phyloP scores from a whole-genome alignment of 2,797 vertebrate species.

The Siniperca undulata region DNA sequence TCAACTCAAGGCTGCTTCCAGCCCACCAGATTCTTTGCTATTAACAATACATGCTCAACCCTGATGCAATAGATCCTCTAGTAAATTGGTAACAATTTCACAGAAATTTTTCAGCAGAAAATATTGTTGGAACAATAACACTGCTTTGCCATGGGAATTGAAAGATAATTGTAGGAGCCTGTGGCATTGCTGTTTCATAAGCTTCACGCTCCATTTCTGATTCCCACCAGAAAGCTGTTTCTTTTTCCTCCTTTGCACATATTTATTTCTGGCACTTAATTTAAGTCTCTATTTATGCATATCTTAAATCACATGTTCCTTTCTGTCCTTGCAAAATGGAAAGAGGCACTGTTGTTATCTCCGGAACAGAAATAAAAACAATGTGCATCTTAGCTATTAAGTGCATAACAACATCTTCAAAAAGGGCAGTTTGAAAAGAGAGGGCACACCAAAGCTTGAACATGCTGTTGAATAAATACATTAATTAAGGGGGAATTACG shows the following conservation, averaged over 20 bases:
- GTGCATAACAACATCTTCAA: constrained; percentile 78
- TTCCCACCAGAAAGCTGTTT: constrained; percentile 73
- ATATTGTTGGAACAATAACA: constrained; percentile 76
- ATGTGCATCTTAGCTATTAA: constrained; percentile 74
- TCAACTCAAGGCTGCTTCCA: constrained; percentile 5
- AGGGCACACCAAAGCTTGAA: constrained; percentile 77
- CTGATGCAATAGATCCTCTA: constrained; percentile 70
- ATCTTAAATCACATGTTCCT: constrained; percentile 69
- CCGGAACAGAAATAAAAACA: constrained; percentile 62
- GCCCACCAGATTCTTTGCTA: constrained; percentile 22
- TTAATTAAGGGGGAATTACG: constrained; percentile 83
- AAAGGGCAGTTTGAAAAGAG: constrained; percentile 81
- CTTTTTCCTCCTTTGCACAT: constrained; percentile 63
- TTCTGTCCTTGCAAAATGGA: constrained; percentile 74
- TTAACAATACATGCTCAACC: constrained; percentile 43
- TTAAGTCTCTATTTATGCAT: constrained; percentile 71
- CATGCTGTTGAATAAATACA: constrained; percentile 87
- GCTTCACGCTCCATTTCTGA: constrained; percentile 79
- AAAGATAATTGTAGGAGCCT: constrained; percentile 81
- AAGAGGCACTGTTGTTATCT: constrained; percentile 69
- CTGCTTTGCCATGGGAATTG: constrained; percentile 76
- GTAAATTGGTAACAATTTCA: constrained; percentile 76
- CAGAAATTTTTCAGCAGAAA: constrained; percentile 62
- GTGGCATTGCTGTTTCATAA: constrained; percentile 78
- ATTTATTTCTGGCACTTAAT: constrained; percentile 77